Conservation (phyloP, 1,140 invertebrate species). For the fruit fly (Drosophila melanogaster) region DNA sequence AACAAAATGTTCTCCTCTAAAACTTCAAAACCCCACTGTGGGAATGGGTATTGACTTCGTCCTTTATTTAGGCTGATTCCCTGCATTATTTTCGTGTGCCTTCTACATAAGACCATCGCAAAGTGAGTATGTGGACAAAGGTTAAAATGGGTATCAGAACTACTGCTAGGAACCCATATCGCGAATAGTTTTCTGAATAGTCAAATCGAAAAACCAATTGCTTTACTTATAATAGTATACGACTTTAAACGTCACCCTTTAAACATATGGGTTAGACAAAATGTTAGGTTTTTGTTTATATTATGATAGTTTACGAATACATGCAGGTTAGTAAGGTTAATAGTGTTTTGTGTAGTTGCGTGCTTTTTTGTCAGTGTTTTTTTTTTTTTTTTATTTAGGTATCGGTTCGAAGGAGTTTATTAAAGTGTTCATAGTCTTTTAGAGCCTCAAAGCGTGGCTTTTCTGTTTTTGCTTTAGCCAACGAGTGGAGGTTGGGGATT, state of each 20-base stretch:
- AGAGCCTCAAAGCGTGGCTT: constrained; percentile 23
- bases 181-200: too few species aligned
- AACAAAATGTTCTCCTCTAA: constrained; percentile 44
- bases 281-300: background rate
- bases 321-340: constrained; percentile 39
- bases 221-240: too few species aligned
- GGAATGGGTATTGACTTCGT: constrained; percentile 55
- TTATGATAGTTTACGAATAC: constrained; percentile 8
- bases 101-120: constrained; percentile 23
- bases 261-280: background rate
- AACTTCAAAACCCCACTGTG: constrained; percentile 11
- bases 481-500: constrained; percentile 22
- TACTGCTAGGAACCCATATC: too few species aligned
- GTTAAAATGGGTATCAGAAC: background rate
- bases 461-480: background rate
- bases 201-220: too few species aligned
- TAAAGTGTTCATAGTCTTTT: constrained; percentile 65
- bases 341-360: constrained; percentile 22
- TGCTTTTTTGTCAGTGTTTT: constrained; percentile 38
- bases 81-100: constrained; percentile 18
- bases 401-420: constrained; percentile 10
- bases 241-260: background rate
- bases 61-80: constrained; percentile 58
- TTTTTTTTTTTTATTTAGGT: constrained; percentile 23
- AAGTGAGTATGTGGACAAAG: constrained; percentile 21